Percentiles rank a stretch among this genome's conserved stretches.
phyloP scores from a whole-genome alignment of 2,113 vertebrate genomes.

The Pantherophis guttatus region DNA sequence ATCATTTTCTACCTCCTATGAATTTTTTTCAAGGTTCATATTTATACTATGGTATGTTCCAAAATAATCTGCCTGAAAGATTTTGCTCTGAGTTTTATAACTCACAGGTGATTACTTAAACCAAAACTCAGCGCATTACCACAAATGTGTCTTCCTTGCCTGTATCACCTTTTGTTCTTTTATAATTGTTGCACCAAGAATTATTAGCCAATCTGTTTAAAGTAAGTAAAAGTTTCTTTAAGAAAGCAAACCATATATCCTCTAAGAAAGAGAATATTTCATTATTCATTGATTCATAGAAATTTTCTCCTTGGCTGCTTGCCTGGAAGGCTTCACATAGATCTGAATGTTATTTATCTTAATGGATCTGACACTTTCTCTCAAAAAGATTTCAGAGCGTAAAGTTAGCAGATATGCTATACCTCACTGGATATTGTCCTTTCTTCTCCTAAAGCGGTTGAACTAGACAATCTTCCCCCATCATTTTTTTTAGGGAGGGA shows the following conservation, averaged over 20 bases:
- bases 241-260: constrained; percentile 4
- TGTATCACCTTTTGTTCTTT: not conserved
- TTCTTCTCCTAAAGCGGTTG: not conserved
- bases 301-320: constrained; percentile 13
- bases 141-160: not conserved
- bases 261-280: constrained; percentile 1
- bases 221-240: constrained; percentile 6
- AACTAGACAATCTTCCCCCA: not conserved
- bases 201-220: constrained; percentile 4
- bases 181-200: constrained; percentile 1
- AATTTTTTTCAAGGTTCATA: not conserved
- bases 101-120: not conserved
- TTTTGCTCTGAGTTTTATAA: not conserved
- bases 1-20: not conserved
- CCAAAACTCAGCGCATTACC: not conserved
- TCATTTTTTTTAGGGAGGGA: too few species aligned
- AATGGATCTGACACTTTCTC: not conserved
- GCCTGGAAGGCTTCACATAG: constrained; percentile 6
- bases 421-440: not conserved
- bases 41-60: not conserved
- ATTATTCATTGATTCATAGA: constrained; percentile 19
- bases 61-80: not conserved
- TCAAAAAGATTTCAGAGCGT: not conserved
- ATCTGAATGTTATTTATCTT: constrained; percentile 1
- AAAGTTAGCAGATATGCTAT: not conserved